Conservation (phyloP, 2,113 vertebrate species). For the Todiramphus saurophagus region DNA sequence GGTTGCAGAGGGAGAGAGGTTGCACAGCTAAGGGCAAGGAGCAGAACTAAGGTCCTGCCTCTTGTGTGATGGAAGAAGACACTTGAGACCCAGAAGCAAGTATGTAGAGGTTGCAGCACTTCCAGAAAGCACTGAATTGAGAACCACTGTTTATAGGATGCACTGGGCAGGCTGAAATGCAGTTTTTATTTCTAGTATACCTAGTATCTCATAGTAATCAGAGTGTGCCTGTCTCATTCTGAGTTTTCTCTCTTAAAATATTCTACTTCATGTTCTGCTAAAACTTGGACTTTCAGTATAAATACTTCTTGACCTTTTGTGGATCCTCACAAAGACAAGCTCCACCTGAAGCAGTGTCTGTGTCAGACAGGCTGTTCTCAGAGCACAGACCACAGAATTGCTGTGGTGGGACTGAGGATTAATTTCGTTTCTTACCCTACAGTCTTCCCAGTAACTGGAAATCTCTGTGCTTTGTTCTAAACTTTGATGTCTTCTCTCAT, state of each 20-base stretch:
- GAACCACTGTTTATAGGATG: not conserved
- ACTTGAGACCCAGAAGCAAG: not conserved
- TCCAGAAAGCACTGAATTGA: not conserved
- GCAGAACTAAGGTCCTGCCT: not conserved
- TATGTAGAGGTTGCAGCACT: not conserved
- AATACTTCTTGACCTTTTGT: not conserved
- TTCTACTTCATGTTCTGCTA: not conserved
- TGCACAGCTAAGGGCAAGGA: not conserved
- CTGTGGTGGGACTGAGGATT: not conserved
- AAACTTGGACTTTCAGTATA: not conserved
- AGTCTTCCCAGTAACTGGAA: not conserved
- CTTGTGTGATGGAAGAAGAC: not conserved
- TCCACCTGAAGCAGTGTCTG: not conserved
- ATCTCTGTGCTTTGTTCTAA: not conserved
- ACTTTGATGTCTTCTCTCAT: no score
- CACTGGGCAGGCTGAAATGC: not conserved
- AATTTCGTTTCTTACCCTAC: not conserved
- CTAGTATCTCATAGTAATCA: not conserved
- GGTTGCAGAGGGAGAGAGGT: not conserved
- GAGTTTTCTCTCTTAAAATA: not conserved
- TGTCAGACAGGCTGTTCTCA: not conserved
- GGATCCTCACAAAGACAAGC: not conserved
- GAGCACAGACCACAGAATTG: not conserved
- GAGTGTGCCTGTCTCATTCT: no score
- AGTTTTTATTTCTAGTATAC: not conserved